Evolutionary conservation across 2,888 invertebrate genomes (phyloP).

Genomic region (Auanema sp.): DNA sequence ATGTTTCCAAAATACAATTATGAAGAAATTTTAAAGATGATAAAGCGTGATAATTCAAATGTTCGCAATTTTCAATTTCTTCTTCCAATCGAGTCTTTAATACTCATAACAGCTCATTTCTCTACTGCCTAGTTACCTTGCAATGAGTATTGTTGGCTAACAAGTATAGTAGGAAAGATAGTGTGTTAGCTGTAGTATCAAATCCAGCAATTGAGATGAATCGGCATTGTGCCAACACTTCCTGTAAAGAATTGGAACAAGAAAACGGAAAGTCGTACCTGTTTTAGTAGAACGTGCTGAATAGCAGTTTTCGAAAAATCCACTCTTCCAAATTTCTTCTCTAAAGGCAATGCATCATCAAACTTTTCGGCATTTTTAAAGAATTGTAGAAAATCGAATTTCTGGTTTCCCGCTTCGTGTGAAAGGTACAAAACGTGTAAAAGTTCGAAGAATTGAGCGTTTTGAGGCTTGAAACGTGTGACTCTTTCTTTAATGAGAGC

Average conservation of each 20-base stretch:
- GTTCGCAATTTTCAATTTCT: constrained; percentile 6
- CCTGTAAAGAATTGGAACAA: constrained; percentile 28
- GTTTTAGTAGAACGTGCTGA: neutral
- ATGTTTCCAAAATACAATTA: constrained; percentile 44
- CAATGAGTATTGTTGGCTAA: constrained; percentile 37
- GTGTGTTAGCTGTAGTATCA: constrained; percentile 52
- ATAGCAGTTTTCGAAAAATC: too few species aligned
- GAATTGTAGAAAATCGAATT: constrained; percentile 19
- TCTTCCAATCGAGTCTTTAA: constrained; percentile 18
- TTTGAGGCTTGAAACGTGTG: too few species aligned
- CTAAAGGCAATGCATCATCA: too few species aligned
- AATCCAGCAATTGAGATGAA: constrained; percentile 56
- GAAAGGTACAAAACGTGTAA: too few species aligned
- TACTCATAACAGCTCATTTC: too few species aligned
- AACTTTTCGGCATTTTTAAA: constrained; percentile 19
- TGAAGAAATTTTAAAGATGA: constrained; percentile 29
- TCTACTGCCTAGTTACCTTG: too few species aligned
- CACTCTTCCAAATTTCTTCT: too few species aligned
- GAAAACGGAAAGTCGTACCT: neutral
- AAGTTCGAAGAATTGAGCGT: too few species aligned
- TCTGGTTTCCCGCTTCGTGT: constrained; percentile 1
- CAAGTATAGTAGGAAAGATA: constrained; percentile 40
- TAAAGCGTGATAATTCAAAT: constrained; percentile 24
- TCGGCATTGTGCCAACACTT: constrained; percentile 46
- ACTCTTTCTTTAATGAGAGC: too few species aligned